These are phyloP conservation scores for Dallia pectoralis DNA, from an alignment of 2,797 vertebrate genomes.

Conservation along the genomic window DNA sequence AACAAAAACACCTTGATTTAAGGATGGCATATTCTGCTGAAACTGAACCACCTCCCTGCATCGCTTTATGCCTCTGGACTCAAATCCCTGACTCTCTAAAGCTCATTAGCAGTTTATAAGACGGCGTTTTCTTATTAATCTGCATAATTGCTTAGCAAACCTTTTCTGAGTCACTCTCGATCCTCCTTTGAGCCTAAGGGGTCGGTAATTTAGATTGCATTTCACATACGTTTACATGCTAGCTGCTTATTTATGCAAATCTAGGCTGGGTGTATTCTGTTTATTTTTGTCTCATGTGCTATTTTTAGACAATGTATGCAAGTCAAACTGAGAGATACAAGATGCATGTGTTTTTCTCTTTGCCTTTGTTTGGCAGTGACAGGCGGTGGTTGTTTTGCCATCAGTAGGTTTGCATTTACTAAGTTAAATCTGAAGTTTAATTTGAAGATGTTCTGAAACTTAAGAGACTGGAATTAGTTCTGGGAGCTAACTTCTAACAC, in stretches of 20 bases:
- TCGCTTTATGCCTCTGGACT: slow-evolving; percentile 12
- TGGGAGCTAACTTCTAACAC: neutral
- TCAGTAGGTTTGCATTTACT: neutral
- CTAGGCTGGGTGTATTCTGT: neutral
- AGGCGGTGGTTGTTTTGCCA: neutral
- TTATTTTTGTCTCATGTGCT: slow-evolving; percentile 1
- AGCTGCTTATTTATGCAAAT: slow-evolving; percentile 13
- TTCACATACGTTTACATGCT: slow-evolving; percentile 13
- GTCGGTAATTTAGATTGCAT: slow-evolving; percentile 27
- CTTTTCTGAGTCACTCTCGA: slow-evolving; percentile 8
- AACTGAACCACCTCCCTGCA: slow-evolving; percentile 20
- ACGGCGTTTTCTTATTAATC: slow-evolving; percentile 42
- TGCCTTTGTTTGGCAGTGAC: neutral
- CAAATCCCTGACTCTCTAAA: slow-evolving; percentile 19
- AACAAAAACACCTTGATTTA: neutral
- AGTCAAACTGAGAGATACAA: neutral
- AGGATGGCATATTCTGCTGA: slow-evolving; percentile 4
- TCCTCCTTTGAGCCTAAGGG: slow-evolving; percentile 18
- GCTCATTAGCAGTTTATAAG: slow-evolving; percentile 33
- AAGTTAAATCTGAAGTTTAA: neutral
- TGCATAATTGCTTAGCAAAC: slow-evolving; percentile 38
- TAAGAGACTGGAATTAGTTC: neutral
- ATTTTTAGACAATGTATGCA: neutral
- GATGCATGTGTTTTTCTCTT: neutral
- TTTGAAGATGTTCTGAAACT: neutral